Percentiles rank a stretch among this genome's conserved stretches.
Evolutionary conservation across 2,797 vertebrate species (phyloP).

Genomic region (Chelon auratus): DNA sequence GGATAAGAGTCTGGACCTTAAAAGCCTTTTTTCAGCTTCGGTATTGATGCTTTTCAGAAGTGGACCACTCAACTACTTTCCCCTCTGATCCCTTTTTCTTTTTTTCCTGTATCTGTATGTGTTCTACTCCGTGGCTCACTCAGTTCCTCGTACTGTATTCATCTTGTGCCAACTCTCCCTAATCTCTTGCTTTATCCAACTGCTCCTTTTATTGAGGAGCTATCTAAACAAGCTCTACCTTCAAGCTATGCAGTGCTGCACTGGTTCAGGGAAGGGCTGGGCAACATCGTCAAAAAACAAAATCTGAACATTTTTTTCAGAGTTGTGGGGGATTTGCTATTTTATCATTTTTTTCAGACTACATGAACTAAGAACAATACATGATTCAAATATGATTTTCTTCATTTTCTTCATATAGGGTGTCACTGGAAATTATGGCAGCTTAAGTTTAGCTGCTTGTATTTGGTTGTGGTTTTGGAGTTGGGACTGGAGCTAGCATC

Average conservation of each 20-base stretch:
- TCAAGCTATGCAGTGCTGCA: slow-evolving; percentile 2
- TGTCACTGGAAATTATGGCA: no score
- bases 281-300: no score
- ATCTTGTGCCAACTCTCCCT: slow-evolving; percentile 29
- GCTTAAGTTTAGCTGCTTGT: no score
- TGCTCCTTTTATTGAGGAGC: slow-evolving; percentile 30
- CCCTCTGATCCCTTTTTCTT: slow-evolving; percentile 35
- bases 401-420: no score
- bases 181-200: slow-evolving; percentile 46
- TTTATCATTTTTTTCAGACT: no score
- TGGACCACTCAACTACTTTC: slow-evolving; percentile 38
- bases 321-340: no score
- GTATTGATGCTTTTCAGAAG: slow-evolving; percentile 73
- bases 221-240: not conserved
- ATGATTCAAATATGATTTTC: no score
- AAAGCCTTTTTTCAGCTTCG: slow-evolving; percentile 57
- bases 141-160: slow-evolving; percentile 37
- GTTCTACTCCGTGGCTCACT: slow-evolving; percentile 20
- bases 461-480: no score
- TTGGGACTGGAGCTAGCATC: no score
- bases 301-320: no score
- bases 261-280: not conserved
- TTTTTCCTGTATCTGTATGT: slow-evolving; percentile 1
- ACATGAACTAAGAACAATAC: no score
- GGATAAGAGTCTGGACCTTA: slow-evolving; percentile 61